A percentile compares a stretch with the other conserved stretches of the same genome.
phyloP scores from a whole-genome alignment of 2,888 invertebrate species.

The Orchesella flavescens region DNA sequence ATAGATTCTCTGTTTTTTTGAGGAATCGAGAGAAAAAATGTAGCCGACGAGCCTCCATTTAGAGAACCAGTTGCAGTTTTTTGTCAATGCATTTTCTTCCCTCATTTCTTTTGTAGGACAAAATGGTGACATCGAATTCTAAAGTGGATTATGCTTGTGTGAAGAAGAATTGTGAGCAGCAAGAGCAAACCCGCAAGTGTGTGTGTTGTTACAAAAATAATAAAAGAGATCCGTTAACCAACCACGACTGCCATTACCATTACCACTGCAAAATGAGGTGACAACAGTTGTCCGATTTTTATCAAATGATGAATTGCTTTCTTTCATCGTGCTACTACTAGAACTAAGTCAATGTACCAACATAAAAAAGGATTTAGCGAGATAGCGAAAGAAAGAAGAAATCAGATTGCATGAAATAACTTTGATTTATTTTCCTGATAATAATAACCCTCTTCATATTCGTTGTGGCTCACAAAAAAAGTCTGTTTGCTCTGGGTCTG shows the following conservation, averaged over 20 bases:
- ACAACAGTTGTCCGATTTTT: slow-evolving; percentile 42
- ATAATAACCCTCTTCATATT: neutral
- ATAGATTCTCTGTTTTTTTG: too few species aligned
- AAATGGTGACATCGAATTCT: too few species aligned
- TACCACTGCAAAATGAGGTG: slow-evolving; percentile 44
- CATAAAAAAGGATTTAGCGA: slow-evolving; percentile 3
- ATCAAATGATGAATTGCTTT: slow-evolving; percentile 26
- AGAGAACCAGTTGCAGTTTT: too few species aligned
- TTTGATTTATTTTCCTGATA: slow-evolving; percentile 18
- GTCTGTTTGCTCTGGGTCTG: neutral
- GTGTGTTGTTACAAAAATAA: neutral
- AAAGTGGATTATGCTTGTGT: too few species aligned
- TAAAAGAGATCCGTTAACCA: slow-evolving; percentile 43
- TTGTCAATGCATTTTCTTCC: too few species aligned
- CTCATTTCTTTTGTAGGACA: too few species aligned
- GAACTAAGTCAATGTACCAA: neutral
- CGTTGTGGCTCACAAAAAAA: neutral
- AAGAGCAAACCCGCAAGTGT: neutral
- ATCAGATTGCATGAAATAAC: slow-evolving; percentile 6
- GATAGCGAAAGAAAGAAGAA: neutral
- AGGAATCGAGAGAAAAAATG: too few species aligned
- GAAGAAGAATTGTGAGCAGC: neutral
- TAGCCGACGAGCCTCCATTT: too few species aligned
- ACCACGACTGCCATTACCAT: slow-evolving; percentile 17
- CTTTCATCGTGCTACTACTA: too few species aligned